A percentile compares a stretch with the other conserved stretches of the same genome.
phyloP scores from a whole-genome alignment of 2,797 vertebrate genomes.

The Limnodromus scolopaceus region DNA sequence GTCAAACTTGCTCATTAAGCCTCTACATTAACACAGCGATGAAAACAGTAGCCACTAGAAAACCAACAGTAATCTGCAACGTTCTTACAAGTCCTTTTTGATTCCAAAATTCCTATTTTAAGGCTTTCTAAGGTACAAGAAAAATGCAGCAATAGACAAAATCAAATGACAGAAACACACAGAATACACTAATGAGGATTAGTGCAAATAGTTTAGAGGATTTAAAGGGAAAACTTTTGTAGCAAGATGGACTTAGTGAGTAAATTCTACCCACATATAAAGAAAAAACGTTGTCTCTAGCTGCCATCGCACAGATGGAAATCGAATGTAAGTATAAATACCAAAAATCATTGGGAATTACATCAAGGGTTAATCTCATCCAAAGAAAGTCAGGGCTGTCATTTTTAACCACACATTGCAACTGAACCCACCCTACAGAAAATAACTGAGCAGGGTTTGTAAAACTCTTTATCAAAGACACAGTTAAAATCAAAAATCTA shows the following conservation, averaged over 20 bases:
- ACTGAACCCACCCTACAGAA: not conserved
- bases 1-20: constrained; percentile 9
- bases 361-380: not conserved
- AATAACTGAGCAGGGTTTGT: not conserved
- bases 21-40: not conserved
- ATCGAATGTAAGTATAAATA: not conserved
- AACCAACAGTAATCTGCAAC: not conserved
- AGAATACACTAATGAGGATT: not conserved
- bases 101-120: not conserved
- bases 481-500: not conserved
- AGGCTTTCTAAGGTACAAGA: not conserved
- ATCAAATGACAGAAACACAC: not conserved
- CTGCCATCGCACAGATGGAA: not conserved
- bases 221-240: not conserved
- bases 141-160: not conserved
- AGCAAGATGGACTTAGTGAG: not conserved
- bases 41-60: constrained; percentile 1
- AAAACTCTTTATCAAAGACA: not conserved
- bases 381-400: not conserved
- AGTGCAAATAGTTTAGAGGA: not conserved
- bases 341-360: not conserved
- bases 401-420: not conserved
- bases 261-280: not conserved
- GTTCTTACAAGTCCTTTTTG: not conserved
- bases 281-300: not conserved